phyloP scores from a whole-genome alignment of 2,888 invertebrate genomes.

The Graphium colonna region DNA sequence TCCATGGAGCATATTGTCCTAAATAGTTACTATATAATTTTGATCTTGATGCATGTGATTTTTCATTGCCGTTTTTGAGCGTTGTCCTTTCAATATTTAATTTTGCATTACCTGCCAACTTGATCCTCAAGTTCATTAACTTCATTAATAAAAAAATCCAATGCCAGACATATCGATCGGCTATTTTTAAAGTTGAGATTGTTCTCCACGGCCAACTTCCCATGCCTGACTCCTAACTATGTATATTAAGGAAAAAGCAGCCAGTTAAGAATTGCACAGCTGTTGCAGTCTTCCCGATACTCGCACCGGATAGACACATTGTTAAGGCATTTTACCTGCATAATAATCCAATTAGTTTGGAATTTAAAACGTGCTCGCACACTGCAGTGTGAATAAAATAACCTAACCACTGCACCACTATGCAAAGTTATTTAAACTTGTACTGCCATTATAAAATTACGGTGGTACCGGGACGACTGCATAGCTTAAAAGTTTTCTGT shows the following conservation, averaged over 20 bases:
- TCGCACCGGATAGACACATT: conserved; percentile 34
- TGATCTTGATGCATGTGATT: too few species aligned
- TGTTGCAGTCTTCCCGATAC: conserved; percentile 31
- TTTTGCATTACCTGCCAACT: too few species aligned
- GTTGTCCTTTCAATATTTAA: too few species aligned
- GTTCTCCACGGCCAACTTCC: conserved; percentile 37
- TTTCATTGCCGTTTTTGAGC: too few species aligned
- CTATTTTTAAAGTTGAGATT: conserved; percentile 14
- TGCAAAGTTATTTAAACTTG: background rate
- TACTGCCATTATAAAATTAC: background rate
- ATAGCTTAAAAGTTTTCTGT: background rate
- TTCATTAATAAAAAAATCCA: background rate
- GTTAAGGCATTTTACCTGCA: conserved; percentile 40
- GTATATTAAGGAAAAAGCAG: conserved; percentile 40
- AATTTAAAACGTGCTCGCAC: conserved; percentile 49
- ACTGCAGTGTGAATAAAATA: conserved; percentile 40
- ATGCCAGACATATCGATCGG: conserved; percentile 13
- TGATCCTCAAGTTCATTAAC: too few species aligned
- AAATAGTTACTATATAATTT: too few species aligned
- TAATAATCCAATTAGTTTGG: conserved; percentile 60
- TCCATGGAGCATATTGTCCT: too few species aligned
- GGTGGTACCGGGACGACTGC: background rate
- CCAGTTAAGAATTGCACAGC: conserved; percentile 40
- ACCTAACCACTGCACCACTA: conserved; percentile 26
- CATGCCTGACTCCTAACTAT: conserved; percentile 40